These are phyloP conservation scores for Brachionus asplanchnoidis DNA, from an alignment of 1,140 invertebrate species.

Conservation along the genomic window DNA sequence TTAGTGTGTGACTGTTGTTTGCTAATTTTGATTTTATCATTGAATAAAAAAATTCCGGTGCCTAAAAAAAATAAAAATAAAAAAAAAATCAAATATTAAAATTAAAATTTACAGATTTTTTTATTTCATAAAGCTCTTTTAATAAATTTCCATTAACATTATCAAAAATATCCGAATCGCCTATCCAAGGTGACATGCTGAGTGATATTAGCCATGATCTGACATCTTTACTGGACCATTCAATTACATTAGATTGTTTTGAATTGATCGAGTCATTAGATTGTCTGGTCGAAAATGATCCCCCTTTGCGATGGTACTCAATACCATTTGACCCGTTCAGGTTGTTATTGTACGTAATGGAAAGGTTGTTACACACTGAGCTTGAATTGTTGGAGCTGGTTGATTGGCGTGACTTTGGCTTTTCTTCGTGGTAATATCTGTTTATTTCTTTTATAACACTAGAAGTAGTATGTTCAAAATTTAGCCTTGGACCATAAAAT, in stretches of 20 bases:
- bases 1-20: background rate
- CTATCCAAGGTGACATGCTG: background rate
- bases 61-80: background rate
- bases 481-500: background rate
- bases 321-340: slow-evolving; percentile 3
- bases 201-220: background rate
- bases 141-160: background rate
- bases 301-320: slow-evolving; percentile 1
- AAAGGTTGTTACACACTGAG: background rate
- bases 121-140: slow-evolving; percentile 8
- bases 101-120: background rate
- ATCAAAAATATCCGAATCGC: background rate
- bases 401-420: background rate
- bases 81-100: background rate
- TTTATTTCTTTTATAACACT: slow-evolving; percentile 2
- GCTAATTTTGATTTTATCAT: background rate
- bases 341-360: slow-evolving; percentile 17
- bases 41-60: slow-evolving; percentile 14
- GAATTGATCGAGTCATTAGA: background rate
- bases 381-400: background rate
- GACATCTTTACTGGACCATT: slow-evolving; percentile 19
- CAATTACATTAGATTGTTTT: background rate
- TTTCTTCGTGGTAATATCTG: slow-evolving; percentile 2
- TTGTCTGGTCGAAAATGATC: background rate
- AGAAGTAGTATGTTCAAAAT: background rate